Evolutionary conservation across 2,113 vertebrate genomes (phyloP), one percentile per base, ranked within the genome.

Genomic region (Odontesthes bonariensis): DNA sequence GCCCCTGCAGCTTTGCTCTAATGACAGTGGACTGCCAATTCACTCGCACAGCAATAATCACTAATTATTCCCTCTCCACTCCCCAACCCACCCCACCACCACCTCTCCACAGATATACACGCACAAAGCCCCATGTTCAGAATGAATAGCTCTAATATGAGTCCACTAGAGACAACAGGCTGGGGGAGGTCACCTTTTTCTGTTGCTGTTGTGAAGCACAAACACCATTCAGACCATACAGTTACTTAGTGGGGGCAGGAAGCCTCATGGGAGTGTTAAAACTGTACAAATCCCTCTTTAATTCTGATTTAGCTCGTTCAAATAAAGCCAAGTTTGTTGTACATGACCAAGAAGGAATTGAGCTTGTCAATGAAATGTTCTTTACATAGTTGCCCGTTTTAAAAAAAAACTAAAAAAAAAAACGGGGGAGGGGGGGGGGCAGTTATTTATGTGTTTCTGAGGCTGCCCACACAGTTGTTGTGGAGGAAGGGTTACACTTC

Each of bases 1-100:
- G 61, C 81, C 77, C 79, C 79, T 80, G 71, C 77, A 83, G 77
- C 76, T 61, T 74, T 74, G 70, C 63, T 69, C 62, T 75, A 82
- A 89, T 80, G 75, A 80, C 68, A 75, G 83, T 32, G 49, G 65
- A 63, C 74, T 79, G 82, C 65, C 83, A 83, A 82, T 79, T 89
- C 73, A 88, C 59, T 53, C 66, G 23, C 82, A 81, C 51, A 74
- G 83, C 75, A 86, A 86, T 89, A 85, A 91, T 87, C 83, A 83
- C 72, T 90, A 81, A 84, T 91, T 84, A 91, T 86, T 83, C 81
- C 60, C 55, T 68, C 75, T 82, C 49, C 72, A 69, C 72, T 49
- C 61, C 69, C 54, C 47, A 59, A n/a, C 27, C 33, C 19, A 55
- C 54, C 33, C 19, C 51, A 33, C 53, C 32, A 38, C 19, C 32